Base-by-base conservation (phyloP, 1,140 invertebrate genomes). In the Dysdera silvatica region DNA sequence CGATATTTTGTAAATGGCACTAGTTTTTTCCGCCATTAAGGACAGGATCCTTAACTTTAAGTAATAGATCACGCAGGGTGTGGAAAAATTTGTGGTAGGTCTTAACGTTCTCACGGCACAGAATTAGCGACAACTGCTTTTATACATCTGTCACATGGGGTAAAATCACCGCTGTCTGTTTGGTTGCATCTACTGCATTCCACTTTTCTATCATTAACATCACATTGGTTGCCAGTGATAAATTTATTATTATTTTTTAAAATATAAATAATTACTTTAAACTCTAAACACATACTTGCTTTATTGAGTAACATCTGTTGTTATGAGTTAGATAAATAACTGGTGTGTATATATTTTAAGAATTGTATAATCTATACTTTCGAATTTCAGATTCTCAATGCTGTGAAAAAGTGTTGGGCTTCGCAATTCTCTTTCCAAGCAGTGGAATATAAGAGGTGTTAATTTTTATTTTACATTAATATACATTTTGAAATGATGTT, bases 361-460 rank as follows among this genome's bases (percentile, higher is more conserved):
- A 18, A 18, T 0, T 28, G 29, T 35, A n/a, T 18, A 23, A 37
- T 37, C n/a, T 40, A 20, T 40, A 16, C 24, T 41, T 18, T 6
- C 6, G n/a, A n/a, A 24, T 20, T 49, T 55, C 29, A 83, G 68
- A 74, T 90, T 2, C 49, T 83, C 3, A 65, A 75, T 28, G 82
- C 80, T 1, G 75, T 91, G 4, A 75, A 81, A 26, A 78, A 81
- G 37, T 92, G 89, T 71, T 92, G 89, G 89, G 84, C 83, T 0
- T 91, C 88, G 2, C 80, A 88, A 29, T 91, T 83, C 70, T 79
- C 85, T 0, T 83, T 81, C 65, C 84, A 85, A 65, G 87, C 87
- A 66, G 82, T 89, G 0, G 79, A 83, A 69, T 92, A 92, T 69
- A 74, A 85, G 58, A 80, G 82, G 82, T 61, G 43, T 41, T 55